Evolutionary conservation across 2,113 vertebrate genomes (phyloP).

Genomic region (Megaceryle maxima): DNA sequence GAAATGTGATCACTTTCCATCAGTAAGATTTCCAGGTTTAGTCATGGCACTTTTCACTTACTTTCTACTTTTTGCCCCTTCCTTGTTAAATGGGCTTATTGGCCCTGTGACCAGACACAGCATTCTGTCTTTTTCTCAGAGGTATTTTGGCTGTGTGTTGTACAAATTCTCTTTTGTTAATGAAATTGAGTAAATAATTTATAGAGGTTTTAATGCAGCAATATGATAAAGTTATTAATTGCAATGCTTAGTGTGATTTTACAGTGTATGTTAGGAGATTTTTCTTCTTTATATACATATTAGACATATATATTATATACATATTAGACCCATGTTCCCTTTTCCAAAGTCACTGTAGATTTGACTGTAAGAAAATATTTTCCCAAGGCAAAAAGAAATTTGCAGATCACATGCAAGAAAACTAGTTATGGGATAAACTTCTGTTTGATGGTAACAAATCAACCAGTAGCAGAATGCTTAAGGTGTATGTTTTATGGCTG

Average conservation of each 20-base stretch:
- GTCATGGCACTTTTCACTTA: background rate
- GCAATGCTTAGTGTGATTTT: background rate
- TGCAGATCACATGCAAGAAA: background rate
- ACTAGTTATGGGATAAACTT: background rate
- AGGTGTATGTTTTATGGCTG: background rate
- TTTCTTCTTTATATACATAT: background rate
- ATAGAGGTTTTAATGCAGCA: background rate
- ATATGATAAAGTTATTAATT: background rate
- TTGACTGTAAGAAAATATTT: background rate
- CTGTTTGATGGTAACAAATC: background rate
- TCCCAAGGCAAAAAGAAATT: background rate
- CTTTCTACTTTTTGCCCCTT: background rate
- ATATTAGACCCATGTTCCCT: background rate
- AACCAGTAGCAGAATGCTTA: background rate
- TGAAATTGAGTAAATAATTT: background rate
- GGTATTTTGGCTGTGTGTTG: background rate
- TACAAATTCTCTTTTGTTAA: background rate
- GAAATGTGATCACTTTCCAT: background rate
- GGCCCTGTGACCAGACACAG: background rate
- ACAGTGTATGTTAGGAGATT: background rate
- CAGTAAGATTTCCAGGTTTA: background rate
- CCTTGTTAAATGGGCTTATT: background rate
- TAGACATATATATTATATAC: background rate
- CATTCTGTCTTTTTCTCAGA: background rate
- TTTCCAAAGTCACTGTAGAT: background rate